phyloP scores from a whole-genome alignment of 1,140 invertebrate species.

The Nasonia giraulti region DNA sequence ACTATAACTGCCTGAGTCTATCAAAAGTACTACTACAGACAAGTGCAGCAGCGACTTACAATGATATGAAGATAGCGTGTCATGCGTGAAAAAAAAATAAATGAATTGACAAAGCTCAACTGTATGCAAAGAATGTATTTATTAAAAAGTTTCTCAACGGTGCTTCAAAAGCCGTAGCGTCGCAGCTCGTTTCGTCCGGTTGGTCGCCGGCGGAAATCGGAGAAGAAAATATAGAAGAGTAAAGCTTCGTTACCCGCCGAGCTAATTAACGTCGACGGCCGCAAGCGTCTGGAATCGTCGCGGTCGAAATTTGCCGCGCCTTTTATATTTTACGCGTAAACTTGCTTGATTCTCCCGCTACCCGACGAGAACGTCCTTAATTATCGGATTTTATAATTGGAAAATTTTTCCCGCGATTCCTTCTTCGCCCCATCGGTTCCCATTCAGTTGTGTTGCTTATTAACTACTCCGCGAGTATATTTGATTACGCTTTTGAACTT shows the following conservation, averaged over 20 bases:
- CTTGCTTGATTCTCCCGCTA: neutral
- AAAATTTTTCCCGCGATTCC: neutral
- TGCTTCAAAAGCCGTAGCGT: neutral
- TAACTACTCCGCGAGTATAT: neutral
- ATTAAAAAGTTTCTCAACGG: neutral
- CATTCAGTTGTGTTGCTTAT: neutral
- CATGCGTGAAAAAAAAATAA: neutral
- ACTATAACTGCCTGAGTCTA: no score
- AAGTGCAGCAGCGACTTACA: no score
- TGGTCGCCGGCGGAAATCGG: neutral
- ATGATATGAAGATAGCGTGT: neutral
- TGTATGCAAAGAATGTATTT: neutral
- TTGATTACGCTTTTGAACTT: no score
- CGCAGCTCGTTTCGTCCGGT: neutral
- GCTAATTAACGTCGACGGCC: constrained; percentile 26
- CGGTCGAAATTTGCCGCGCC: neutral
- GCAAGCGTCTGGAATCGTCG: neutral
- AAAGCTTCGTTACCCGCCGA: constrained; percentile 25
- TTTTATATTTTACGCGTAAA: constrained; percentile 17
- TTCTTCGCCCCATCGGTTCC: neutral
- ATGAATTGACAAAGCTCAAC: neutral
- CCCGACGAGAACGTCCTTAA: neutral
- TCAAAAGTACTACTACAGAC: no score
- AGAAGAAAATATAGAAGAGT: neutral
- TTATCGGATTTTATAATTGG: constrained; percentile 16